Evolutionary conservation across 2,888 invertebrate species (phyloP).

Genomic region (Podotricha telesiphe): DNA sequence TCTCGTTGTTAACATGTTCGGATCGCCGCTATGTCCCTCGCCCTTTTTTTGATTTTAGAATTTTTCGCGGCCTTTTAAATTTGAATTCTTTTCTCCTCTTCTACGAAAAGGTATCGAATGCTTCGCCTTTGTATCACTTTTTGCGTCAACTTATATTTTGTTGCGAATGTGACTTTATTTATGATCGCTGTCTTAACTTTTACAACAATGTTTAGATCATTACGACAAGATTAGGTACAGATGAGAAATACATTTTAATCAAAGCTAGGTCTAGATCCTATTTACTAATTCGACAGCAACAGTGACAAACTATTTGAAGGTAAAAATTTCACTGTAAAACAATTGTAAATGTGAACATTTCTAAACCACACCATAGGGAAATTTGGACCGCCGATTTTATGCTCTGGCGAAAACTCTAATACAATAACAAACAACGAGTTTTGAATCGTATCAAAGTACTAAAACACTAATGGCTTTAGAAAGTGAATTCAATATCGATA

Average conservation of each 20-base stretch:
- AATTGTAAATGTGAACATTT: conserved; percentile 51
- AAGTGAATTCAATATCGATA: conserved; percentile 57
- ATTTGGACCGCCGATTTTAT: conserved; percentile 52
- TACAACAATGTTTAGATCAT: conserved; percentile 57
- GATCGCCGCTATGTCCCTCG: conserved; percentile 59
- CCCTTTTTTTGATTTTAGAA: conserved; percentile 69
- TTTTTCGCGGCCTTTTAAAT: conserved; percentile 76
- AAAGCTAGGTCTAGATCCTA: conserved; percentile 14
- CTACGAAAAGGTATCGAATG: conserved; percentile 81
- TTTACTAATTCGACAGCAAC: background rate
- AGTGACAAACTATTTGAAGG: background rate
- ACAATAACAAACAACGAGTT: conserved; percentile 46
- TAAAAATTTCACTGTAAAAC: conserved; percentile 52
- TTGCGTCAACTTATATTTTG: conserved; percentile 72
- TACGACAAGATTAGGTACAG: conserved; percentile 43
- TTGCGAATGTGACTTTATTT: conserved; percentile 74
- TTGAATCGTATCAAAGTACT: conserved; percentile 36
- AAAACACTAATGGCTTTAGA: conserved; percentile 57
- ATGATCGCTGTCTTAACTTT: conserved; percentile 60
- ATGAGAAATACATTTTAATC: conserved; percentile 33
- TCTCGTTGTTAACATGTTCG: conserved; percentile 54
- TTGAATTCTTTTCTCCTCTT: conserved; percentile 80
- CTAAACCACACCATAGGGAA: conserved; percentile 57
- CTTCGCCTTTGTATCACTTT: conserved; percentile 83
- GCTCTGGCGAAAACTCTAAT: conserved; percentile 49